Evolutionary conservation across 1,140 invertebrate genomes (phyloP).

Genomic region (Temnothorax nylanderi): DNA sequence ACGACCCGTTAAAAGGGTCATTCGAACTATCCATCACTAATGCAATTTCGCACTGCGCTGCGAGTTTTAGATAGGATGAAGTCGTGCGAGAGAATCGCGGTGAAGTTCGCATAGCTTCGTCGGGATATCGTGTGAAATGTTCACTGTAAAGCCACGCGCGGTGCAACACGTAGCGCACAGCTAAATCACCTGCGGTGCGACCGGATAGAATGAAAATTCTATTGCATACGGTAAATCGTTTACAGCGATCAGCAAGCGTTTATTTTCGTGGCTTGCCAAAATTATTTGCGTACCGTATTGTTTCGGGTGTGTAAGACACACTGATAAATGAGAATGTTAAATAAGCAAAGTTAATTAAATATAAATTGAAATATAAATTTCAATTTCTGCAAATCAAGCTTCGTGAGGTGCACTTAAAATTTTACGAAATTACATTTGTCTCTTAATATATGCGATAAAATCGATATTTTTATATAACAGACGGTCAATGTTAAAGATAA

Average conservation of each 20-base stretch:
- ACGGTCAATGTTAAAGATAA: neutral
- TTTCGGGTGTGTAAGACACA: neutral
- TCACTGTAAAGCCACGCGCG: constrained; percentile 41
- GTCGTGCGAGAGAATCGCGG: constrained; percentile 49
- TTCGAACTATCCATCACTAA: constrained; percentile 46
- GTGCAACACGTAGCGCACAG: constrained; percentile 38
- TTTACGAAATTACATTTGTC: neutral
- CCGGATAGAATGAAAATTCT: constrained; percentile 51
- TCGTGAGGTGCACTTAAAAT: neutral
- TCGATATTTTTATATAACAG: neutral
- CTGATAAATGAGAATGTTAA: neutral
- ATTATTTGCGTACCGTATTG: neutral
- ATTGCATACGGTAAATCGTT: constrained; percentile 53
- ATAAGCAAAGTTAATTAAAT: constrained; percentile 2
- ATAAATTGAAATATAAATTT: neutral
- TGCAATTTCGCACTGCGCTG: constrained; percentile 8
- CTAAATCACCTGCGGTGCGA: constrained; percentile 49
- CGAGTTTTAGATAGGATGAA: constrained; percentile 53
- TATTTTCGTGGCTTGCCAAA: constrained; percentile 33
- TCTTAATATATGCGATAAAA: neutral
- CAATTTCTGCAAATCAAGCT: neutral
- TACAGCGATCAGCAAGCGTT: constrained; percentile 45
- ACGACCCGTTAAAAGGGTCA: constrained; percentile 13
- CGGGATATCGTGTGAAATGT: constrained; percentile 55
- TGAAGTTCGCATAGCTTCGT: constrained; percentile 46